Evolutionary conservation across 1,140 invertebrate species (phyloP).

Genomic region (Calosoma granatense): DNA sequence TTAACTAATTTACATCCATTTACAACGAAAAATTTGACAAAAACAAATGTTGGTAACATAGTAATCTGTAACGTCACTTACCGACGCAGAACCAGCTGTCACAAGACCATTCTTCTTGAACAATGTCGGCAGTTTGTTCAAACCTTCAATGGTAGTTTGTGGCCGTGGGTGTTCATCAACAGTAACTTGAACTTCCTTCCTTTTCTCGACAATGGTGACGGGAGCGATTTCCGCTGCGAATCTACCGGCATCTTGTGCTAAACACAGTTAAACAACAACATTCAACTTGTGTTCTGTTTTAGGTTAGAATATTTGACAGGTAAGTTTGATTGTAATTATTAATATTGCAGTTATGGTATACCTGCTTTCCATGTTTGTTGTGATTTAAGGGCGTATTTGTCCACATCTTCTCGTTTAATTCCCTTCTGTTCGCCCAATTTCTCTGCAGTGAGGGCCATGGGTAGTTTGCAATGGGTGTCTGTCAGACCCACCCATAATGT

Average conservation of each 20-base stretch:
- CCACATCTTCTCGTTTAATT: slow-evolving; percentile 76
- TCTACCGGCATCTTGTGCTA: slow-evolving; percentile 75
- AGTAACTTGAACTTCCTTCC: slow-evolving; percentile 65
- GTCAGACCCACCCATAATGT: slow-evolving; percentile 84
- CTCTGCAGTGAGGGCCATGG: slow-evolving; percentile 97
- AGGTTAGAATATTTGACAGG: slow-evolving; percentile 10
- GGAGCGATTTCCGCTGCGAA: slow-evolving; percentile 90
- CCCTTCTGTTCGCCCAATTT: slow-evolving; percentile 89
- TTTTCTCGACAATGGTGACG: slow-evolving; percentile 74
- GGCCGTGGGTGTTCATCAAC: slow-evolving; percentile 93
- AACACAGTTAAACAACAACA: too few species aligned
- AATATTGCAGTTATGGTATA: slow-evolving; percentile 28
- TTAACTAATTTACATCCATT: slow-evolving; percentile 15
- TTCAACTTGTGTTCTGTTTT: too few species aligned
- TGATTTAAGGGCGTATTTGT: slow-evolving; percentile 79
- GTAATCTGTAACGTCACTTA: slow-evolving; percentile 43
- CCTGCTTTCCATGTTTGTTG: slow-evolving; percentile 73
- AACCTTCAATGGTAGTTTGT: slow-evolving; percentile 71
- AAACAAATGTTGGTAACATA: too few species aligned
- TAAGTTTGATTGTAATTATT: too few species aligned
- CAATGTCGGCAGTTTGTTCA: slow-evolving; percentile 76
- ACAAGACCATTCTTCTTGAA: slow-evolving; percentile 96
- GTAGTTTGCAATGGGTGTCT: slow-evolving; percentile 81
- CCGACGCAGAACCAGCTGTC: slow-evolving; percentile 91
- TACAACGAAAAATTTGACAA: too few species aligned